Percentiles rank a stretch among this genome's conserved stretches.
Conservation (phyloP, 2,888 invertebrate genomes). For the Dorcus parallelipipedus region DNA sequence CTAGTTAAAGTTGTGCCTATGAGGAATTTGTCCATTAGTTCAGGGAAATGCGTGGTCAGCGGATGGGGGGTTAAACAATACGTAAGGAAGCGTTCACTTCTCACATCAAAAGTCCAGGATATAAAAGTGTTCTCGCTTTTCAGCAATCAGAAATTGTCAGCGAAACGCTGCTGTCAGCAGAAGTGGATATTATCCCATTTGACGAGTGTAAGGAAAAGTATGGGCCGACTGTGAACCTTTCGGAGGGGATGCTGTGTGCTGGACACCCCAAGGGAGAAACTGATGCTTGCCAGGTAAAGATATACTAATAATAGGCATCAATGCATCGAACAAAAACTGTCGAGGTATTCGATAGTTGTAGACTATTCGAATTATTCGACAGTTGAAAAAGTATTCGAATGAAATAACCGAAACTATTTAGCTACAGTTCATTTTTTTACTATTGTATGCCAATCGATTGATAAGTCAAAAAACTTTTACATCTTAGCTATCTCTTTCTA, state of each 20-base stretch:
- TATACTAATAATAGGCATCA: too few relatives aligned
- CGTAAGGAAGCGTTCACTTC: constrained; percentile 17
- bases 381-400: too few relatives aligned
- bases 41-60: constrained; percentile 26
- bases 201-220: constrained; percentile 24
- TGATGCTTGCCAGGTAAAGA: constrained; percentile 31
- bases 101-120: neutral
- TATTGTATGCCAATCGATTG: too few relatives aligned
- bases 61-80: constrained; percentile 30
- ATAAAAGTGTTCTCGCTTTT: constrained; percentile 1
- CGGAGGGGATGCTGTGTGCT: constrained; percentile 30
- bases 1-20: constrained; percentile 19
- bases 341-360: too few relatives aligned
- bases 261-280: constrained; percentile 24
- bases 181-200: constrained; percentile 26
- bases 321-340: too few relatives aligned
- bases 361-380: too few relatives aligned
- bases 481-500: too few relatives aligned
- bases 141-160: constrained; percentile 24
- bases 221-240: constrained; percentile 12
- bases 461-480: too few relatives aligned
- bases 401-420: too few relatives aligned
- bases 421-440: too few relatives aligned
- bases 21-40: constrained; percentile 7
- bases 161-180: constrained; percentile 25